Conservation (phyloP, 1,140 invertebrate species). For the Bursaphelenchus mucronatus region DNA sequence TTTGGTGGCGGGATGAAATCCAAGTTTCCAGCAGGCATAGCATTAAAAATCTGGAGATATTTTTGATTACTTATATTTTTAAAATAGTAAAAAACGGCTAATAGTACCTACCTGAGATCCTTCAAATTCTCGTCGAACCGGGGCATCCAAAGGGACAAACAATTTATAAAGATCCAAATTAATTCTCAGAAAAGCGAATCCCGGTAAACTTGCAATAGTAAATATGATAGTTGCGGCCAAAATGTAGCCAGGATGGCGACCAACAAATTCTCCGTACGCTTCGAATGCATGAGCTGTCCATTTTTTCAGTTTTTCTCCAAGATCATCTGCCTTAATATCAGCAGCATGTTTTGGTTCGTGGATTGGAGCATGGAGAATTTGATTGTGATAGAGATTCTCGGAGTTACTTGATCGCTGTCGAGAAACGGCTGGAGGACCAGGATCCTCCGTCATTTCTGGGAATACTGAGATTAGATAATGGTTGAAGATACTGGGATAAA, state of each 20-base stretch:
- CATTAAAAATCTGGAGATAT: conserved; percentile 22
- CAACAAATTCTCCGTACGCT: conserved; percentile 41
- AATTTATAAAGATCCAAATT: conserved; percentile 60
- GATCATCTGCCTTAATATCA: neutral
- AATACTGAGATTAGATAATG: too few species aligned
- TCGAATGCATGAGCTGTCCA: conserved; percentile 35
- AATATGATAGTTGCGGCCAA: conserved; percentile 39
- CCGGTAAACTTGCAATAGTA: conserved; percentile 48
- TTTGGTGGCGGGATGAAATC: conserved; percentile 18
- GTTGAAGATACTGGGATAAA: too few species aligned
- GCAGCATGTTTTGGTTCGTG: too few species aligned
- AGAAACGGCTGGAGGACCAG: too few species aligned
- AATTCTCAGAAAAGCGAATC: conserved; percentile 48
- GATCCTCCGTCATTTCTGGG: too few species aligned
- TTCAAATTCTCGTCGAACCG: conserved; percentile 54
- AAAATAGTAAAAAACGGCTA: conserved; percentile 1
- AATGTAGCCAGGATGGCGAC: conserved; percentile 47
- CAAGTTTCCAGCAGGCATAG: conserved; percentile 39
- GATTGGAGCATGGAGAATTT: too few species aligned
- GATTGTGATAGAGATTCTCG: too few species aligned
- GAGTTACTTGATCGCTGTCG: too few species aligned
- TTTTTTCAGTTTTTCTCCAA: conserved; percentile 37
- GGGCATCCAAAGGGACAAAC: conserved; percentile 58
- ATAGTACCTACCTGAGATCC: conserved; percentile 27
- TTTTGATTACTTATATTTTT: neutral